Evolutionary conservation across 2,797 vertebrate genomes (phyloP).

Genomic region (Gobio occitaniae): DNA sequence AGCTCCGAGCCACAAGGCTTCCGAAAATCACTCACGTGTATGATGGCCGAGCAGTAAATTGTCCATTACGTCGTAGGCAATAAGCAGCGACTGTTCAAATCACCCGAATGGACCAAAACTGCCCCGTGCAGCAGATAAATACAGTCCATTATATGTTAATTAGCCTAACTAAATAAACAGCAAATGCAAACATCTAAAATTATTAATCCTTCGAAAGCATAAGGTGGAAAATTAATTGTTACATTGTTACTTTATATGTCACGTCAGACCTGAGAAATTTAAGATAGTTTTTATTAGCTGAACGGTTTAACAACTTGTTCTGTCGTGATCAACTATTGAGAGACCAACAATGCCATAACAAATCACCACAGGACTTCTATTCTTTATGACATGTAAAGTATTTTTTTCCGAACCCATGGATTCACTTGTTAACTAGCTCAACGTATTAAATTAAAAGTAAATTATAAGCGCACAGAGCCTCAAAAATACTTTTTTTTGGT

Average conservation of each 20-base stretch:
- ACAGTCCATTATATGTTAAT: conserved; percentile 2
- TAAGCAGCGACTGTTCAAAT: conserved; percentile 9
- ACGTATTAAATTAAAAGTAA: conserved; percentile 11
- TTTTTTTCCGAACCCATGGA: not conserved
- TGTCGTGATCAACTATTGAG: not conserved
- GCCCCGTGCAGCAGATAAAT: conserved; percentile 15
- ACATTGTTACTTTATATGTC: not conserved
- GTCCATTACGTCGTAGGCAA: conserved; percentile 38
- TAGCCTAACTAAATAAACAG: not conserved
- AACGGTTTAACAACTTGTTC: conserved; percentile 10
- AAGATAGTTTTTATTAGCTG: conserved; percentile 6
- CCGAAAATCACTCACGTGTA: conserved; percentile 64
- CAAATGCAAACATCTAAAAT: not conserved
- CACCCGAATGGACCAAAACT: conserved; percentile 20
- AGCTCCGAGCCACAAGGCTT: conserved; percentile 62
- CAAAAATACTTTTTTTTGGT: not conserved
- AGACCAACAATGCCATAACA: conserved; percentile 23
- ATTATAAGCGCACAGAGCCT: not conserved
- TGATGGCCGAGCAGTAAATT: conserved; percentile 49
- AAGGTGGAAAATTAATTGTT: not conserved
- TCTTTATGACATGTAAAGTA: conserved; percentile 1
- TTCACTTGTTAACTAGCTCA: conserved; percentile 32
- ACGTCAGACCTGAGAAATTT: not conserved
- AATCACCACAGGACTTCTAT: conserved; percentile 22
- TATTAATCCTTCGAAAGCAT: not conserved